These are phyloP conservation scores for Turritopsis rubra DNA, from an alignment of 30 jellyfish, hydroid and myxozoan genomes.

Conservation along the genomic window DNA sequence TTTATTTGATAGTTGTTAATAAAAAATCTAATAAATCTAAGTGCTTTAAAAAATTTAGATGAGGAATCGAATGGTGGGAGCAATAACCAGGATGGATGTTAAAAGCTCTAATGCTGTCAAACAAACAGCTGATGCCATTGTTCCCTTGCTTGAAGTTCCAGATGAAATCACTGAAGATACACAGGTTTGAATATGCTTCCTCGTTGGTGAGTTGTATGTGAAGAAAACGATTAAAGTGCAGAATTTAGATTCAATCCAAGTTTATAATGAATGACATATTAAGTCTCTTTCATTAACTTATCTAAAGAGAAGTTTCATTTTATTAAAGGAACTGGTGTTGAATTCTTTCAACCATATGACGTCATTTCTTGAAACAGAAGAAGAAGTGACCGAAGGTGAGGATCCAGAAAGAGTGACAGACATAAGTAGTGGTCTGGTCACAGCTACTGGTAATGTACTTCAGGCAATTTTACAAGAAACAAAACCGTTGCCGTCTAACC, in stretches of 20 bases:
- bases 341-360: neutral
- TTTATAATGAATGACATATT: too few species aligned
- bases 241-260: too few species aligned
- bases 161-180: conserved; percentile 11
- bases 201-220: neutral
- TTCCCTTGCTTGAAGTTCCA: conserved; percentile 12
- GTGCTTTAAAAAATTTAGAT: neutral
- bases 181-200: conserved; percentile 23
- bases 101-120: neutral
- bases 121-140: conserved; percentile 35
- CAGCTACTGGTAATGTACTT: conserved; percentile 19
- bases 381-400: neutral
- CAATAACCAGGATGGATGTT: neutral
- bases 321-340: conserved; percentile 13
- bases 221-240: too few species aligned
- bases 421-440: conserved; percentile 9
- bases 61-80: conserved; percentile 4
- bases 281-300: too few species aligned
- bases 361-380: conserved; percentile 11
- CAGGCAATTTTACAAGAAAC: neutral
- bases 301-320: too few species aligned
- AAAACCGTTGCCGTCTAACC: neutral
- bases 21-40: too few species aligned
- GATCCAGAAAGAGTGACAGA: conserved; percentile 3
- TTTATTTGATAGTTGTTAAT: neutral